Evolutionary conservation across 2,113 vertebrate species (phyloP).

Genomic region (Leptobrachium leishanense): DNA sequence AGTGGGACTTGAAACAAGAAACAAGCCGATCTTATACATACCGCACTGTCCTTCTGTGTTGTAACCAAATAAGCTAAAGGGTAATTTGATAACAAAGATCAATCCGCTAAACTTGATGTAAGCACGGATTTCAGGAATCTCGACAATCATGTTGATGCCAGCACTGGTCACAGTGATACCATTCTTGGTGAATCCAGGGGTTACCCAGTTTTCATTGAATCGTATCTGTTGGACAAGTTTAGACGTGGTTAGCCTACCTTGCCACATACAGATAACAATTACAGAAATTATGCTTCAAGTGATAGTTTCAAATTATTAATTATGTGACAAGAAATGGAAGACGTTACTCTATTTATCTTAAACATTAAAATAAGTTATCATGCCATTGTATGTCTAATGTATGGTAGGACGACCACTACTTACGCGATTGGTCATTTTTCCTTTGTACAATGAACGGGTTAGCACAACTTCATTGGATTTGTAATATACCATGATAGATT

Average conservation of each 20-base stretch:
- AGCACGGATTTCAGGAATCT: conserved; percentile 66
- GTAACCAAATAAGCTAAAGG: conserved; percentile 73
- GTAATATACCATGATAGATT: conserved; percentile 72
- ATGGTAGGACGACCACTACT: conserved; percentile 27
- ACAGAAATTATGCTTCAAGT: no score
- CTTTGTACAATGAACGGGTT: conserved; percentile 58
- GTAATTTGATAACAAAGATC: conserved; percentile 75
- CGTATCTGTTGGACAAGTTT: conserved; percentile 65
- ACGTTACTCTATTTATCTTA: no score
- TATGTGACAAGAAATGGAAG: no score
- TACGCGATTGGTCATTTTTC: conserved; percentile 72
- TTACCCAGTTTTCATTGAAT: conserved; percentile 68
- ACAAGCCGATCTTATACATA: conserved; percentile 59
- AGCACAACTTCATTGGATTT: conserved; percentile 64
- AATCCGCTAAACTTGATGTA: conserved; percentile 70
- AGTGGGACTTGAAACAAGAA: not conserved
- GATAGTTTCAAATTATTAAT: no score
- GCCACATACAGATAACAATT: no score
- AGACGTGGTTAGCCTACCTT: not conserved
- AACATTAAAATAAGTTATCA: no score
- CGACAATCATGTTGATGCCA: conserved; percentile 71
- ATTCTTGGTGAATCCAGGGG: conserved; percentile 68
- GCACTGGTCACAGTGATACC: conserved; percentile 66
- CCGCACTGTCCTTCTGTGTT: conserved; percentile 92
- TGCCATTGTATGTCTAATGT: no score